Evolutionary conservation across 2,888 invertebrate species (phyloP), one percentile per base, ranked within the genome.

Genomic region (Chelonus formosanus): DNA sequence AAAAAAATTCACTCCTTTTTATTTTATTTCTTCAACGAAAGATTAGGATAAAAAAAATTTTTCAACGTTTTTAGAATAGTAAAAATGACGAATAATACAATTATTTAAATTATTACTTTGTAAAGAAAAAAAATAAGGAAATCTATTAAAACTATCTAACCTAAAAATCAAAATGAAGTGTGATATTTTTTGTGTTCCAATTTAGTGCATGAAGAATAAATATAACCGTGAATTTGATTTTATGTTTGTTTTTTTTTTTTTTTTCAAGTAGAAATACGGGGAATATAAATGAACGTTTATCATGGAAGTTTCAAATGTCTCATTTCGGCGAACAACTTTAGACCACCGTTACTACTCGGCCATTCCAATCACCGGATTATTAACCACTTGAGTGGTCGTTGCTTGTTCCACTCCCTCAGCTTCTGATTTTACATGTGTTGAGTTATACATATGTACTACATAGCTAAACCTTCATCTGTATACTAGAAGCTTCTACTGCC

Each of bases 371-470:
- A 68, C 70, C 62, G 63, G 68, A 73, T 73, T 73, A 73, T 70
- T 73, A 73, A 73, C 72, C 72, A 73, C 71, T 73, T 73, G 69
- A 71, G 64, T 68, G 68, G 62, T 57, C 53, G 58, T 35, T 53
- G 57, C 53, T 57, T 53, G 43, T 52, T 52, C 47, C 32, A 45
- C 52, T 20, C 50, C n/a, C 45, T 44, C 40, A 40, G 40, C 44
- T 34, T 35, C 35, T 53, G 43, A 10, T 32, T 40, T 10, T 5
- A 7, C 43, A 56, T 44, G 52, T 31, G 35, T 48, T 47, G 47
- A 35, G 47, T 36, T 53, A 3, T 40, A n/a, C 43, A 34, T 60
- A 48, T 35, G 56, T 56, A 20, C 45, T 45, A 59, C 50, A 52
- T 63, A 65, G 32, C 44, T 45, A 43, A 58, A 48, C 54, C 53